These are phyloP conservation scores for Temnopleurus reevesii DNA, from an alignment of 53 echinoderm and acorn worm species.

Conservation along the genomic window DNA sequence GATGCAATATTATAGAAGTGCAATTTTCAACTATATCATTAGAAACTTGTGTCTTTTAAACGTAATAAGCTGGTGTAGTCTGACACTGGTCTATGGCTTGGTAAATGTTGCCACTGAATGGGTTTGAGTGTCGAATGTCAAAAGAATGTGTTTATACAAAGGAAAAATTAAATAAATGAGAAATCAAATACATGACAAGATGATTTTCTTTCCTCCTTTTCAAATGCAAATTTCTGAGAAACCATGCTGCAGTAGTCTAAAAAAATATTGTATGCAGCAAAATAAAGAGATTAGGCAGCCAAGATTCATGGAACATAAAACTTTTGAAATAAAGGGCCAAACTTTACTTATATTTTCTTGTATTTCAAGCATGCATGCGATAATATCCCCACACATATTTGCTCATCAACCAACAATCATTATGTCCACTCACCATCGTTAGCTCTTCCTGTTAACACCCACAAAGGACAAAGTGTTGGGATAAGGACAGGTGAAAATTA, in stretches of 20 bases:
- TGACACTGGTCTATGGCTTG: no score
- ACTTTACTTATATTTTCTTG: not conserved
- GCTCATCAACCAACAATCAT: constrained; percentile 12
- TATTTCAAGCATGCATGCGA: not conserved
- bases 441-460: constrained; percentile 53
- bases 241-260: not conserved
- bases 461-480: constrained; percentile 36
- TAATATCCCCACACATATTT: not conserved
- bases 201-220: not conserved
- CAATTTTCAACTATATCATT: no score
- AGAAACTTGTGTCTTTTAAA: no score
- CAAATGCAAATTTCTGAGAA: not conserved
- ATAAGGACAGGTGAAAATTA: constrained; percentile 19
- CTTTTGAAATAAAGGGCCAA: not conserved
- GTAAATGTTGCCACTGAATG: no score
- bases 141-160: no score
- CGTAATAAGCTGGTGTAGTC: no score
- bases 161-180: no score
- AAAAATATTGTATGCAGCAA: not conserved
- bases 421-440: constrained; percentile 64
- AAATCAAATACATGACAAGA: not conserved
- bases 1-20: no score
- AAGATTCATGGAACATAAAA: not conserved
- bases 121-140: no score
- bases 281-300: not conserved